Evolutionary conservation across 2,113 vertebrate species (phyloP).

Genomic region (Maccullochella peelii): DNA sequence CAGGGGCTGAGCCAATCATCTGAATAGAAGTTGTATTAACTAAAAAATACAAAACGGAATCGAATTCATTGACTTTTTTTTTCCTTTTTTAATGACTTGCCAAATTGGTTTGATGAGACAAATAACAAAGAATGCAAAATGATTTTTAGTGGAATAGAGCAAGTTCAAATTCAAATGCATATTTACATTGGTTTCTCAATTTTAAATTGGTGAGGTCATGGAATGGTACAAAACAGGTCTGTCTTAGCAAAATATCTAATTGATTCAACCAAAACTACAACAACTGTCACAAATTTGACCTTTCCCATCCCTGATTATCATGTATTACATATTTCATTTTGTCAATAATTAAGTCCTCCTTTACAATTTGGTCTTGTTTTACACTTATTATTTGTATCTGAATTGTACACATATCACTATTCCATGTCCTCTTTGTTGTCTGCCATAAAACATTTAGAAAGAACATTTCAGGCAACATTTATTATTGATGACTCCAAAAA

Average conservation of each 20-base stretch:
- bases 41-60: slow-evolving; percentile 59
- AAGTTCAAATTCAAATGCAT: slow-evolving; percentile 54
- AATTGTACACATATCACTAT: slow-evolving; percentile 67
- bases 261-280: slow-evolving; percentile 48
- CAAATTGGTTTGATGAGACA: slow-evolving; percentile 78
- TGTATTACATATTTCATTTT: slow-evolving; percentile 34
- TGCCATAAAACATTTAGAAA: slow-evolving; percentile 73
- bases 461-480: slow-evolving; percentile 75
- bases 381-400: slow-evolving; percentile 41
- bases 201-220: slow-evolving; percentile 50
- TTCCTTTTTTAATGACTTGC: slow-evolving; percentile 72
- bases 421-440: slow-evolving; percentile 65
- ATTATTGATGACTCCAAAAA: slow-evolving; percentile 77
- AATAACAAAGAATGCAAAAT: slow-evolving; percentile 55
- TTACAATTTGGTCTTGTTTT: slow-evolving; percentile 40
- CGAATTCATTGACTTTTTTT: slow-evolving; percentile 54
- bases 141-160: slow-evolving; percentile 26
- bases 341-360: slow-evolving; percentile 39
- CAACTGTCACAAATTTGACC: slow-evolving; percentile 36
- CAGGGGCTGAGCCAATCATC: slow-evolving; percentile 76
- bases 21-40: slow-evolving; percentile 77
- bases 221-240: slow-evolving; percentile 58
- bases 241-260: slow-evolving; percentile 45
- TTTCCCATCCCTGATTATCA: slow-evolving; percentile 44
- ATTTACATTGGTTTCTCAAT: slow-evolving; percentile 50